A percentile compares a stretch with the other conserved stretches of the same genome.
Conservation (phyloP, 2,888 invertebrate genomes). For the Metellina segmentata region DNA sequence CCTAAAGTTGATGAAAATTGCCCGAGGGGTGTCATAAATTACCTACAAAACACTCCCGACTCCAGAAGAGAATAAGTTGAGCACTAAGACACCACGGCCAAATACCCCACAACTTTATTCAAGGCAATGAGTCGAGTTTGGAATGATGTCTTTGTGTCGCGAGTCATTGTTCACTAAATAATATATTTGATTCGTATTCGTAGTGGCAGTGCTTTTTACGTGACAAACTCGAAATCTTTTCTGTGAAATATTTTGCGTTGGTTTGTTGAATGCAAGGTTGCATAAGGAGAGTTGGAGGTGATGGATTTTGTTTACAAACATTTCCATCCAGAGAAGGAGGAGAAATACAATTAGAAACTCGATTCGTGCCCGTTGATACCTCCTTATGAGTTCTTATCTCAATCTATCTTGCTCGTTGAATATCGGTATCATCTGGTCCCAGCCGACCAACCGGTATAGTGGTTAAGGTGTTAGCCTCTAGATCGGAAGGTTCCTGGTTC, state of each 20-base stretch:
- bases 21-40: neutral
- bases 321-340: too few species aligned
- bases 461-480: too few species aligned
- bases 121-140: neutral
- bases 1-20: constrained; percentile 10
- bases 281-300: neutral
- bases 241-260: neutral
- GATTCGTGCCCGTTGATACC: too few species aligned
- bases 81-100: neutral
- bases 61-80: neutral
- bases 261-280: neutral
- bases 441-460: too few species aligned
- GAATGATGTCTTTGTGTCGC: neutral
- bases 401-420: too few species aligned
- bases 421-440: too few species aligned
- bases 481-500: too few species aligned
- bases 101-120: neutral
- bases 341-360: too few species aligned
- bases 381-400: too few species aligned
- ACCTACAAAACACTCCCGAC: neutral
- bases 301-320: neutral
- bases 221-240: neutral
- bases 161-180: constrained; percentile 28
- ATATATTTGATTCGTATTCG: constrained; percentile 19
- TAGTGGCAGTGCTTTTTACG: constrained; percentile 5